Evolutionary conservation across 2,797 vertebrate genomes (phyloP).

Genomic region (Fistularia commersonii): DNA sequence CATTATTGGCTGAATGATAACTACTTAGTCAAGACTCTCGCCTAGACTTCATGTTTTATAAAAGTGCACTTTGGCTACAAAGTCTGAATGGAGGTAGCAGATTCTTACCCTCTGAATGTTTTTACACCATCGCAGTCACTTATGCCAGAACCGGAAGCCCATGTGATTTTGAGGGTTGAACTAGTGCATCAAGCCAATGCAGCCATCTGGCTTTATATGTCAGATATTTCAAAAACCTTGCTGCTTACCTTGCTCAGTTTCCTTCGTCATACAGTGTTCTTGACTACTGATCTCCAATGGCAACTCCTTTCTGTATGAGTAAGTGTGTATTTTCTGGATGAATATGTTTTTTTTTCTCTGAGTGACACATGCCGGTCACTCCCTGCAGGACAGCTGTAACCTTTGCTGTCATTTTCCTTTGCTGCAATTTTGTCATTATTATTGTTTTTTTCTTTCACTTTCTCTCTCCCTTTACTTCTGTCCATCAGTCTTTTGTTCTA

Average conservation of each 20-base stretch:
- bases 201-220: constrained; percentile 55
- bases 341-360: constrained; percentile 21
- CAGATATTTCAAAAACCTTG: constrained; percentile 50
- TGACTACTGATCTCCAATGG: constrained; percentile 17
- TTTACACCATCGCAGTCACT: constrained; percentile 44
- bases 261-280: constrained; percentile 12
- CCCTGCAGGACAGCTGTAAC: constrained; percentile 49
- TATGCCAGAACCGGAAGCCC: constrained; percentile 41
- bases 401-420: constrained; percentile 55
- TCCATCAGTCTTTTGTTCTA: constrained; percentile 14
- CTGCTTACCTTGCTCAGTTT: constrained; percentile 39
- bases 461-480: constrained; percentile 12
- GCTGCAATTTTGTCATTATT: constrained; percentile 15
- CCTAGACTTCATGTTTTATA: too few species aligned
- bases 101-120: constrained; percentile 26
- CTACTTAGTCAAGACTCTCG: too few species aligned
- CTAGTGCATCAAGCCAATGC: constrained; percentile 51
- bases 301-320: constrained; percentile 12
- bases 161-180: constrained; percentile 31
- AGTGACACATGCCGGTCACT: constrained; percentile 47
- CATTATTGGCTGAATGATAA: neutral
- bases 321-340: constrained; percentile 4
- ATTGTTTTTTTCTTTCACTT: constrained; percentile 3
- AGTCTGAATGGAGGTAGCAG: constrained; percentile 10
- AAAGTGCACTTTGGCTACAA: constrained; percentile 6